Percentiles rank a stretch among this genome's conserved stretches.
Evolutionary conservation across 2,797 vertebrate species (phyloP).

Genomic region (Malacoraja senta): DNA sequence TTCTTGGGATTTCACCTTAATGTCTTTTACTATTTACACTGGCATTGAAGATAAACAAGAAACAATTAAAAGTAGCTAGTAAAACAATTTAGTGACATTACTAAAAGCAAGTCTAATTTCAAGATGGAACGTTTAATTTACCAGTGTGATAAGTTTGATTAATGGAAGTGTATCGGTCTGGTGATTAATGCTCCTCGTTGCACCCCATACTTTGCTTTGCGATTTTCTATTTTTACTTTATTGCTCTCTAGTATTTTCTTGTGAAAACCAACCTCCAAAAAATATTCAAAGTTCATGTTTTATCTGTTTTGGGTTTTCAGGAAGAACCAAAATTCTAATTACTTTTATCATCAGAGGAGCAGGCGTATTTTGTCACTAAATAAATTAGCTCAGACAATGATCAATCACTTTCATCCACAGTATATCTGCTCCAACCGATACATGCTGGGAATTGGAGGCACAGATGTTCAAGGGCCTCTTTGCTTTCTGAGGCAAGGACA

Average conservation of each 20-base stretch:
- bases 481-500: not conserved
- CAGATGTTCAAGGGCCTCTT: not conserved
- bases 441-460: not conserved
- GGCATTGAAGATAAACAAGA: not conserved
- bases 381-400: not conserved
- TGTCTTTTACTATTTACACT: not conserved
- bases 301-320: not conserved
- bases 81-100: constrained; percentile 1
- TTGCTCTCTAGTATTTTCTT: not conserved
- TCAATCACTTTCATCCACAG: not conserved
- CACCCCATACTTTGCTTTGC: not conserved
- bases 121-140: not conserved
- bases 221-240: not conserved
- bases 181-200: not conserved
- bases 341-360: not conserved
- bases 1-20: not conserved
- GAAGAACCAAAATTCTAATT: not conserved
- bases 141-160: not conserved
- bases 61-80: not conserved
- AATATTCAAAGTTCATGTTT: not conserved
- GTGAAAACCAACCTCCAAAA: not conserved
- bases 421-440: not conserved
- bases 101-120: not conserved
- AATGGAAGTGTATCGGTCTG: not conserved
- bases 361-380: not conserved